phyloP scores from a whole-genome alignment of 30 jellyfish, hydroid and myxozoan genomes.

The Cassiopea andromeda region DNA sequence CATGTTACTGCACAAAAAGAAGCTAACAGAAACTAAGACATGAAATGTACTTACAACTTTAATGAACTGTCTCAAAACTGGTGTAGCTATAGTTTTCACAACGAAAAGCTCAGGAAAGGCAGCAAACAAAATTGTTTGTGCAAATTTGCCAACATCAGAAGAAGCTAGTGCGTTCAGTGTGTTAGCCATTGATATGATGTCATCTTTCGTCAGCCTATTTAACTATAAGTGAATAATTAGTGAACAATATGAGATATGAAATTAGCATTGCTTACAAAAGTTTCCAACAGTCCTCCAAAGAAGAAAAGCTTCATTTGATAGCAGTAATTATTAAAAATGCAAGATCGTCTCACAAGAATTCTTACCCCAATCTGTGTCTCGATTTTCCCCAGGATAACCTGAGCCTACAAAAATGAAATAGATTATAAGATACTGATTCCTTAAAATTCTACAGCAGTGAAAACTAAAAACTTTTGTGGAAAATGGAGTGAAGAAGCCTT shows the following conservation, averaged over 20 bases:
- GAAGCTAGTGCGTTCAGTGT: constrained; percentile 57
- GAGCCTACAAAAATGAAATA: constrained; percentile 33
- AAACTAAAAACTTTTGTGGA: no score
- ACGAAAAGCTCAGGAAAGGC: constrained; percentile 79
- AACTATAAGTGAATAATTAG: no score
- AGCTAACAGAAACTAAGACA: neutral
- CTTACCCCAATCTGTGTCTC: constrained; percentile 40
- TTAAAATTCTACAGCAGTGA: no score
- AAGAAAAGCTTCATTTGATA: neutral
- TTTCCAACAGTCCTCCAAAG: no score
- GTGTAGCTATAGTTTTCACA: constrained; percentile 65
- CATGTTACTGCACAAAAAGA: no score
- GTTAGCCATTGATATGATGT: constrained; percentile 65
- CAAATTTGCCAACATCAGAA: constrained; percentile 77
- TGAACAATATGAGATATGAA: no score
- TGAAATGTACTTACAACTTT: constrained; percentile 54
- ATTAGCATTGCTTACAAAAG: no score
- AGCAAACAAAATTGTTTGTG: constrained; percentile 66
- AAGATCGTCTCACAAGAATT: neutral
- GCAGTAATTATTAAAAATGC: no score
- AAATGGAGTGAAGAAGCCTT: no score
- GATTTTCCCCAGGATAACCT: constrained; percentile 43
- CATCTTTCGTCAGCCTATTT: constrained; percentile 52
- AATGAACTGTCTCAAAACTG: constrained; percentile 75
- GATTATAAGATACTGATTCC: neutral